Evolutionary conservation across 2,888 invertebrate species (phyloP), one percentile per base, ranked within the genome.

Genomic region (Ceratothoa steindachneri): DNA sequence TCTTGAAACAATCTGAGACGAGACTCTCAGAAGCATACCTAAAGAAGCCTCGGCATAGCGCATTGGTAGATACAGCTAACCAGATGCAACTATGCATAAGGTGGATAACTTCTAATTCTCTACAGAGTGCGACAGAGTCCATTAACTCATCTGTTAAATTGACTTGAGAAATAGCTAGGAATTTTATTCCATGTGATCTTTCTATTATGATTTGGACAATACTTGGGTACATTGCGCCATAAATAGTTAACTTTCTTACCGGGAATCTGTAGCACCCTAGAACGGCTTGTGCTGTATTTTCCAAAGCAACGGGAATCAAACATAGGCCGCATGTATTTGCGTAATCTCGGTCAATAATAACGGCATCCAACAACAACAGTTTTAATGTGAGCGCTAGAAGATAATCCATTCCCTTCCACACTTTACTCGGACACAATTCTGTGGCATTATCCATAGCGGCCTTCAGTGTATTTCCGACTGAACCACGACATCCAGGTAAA

Each of bases 201-300:
- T 2, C 19, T 60, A 60, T 60, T 24, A 60, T 60, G 1, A 24
- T 60, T 24, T 60, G 22, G n/a, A 60, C 19, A 24, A 60, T 60
- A 60, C 60, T 60, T 1, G 60, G 60, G 24, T 60, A 60, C 60
- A 24, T 60, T 12, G 60, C 60, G n/a, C 60, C 60, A 60, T 60
- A 60, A 22, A 60, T 24, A 9, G 2, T 12, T 2, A 60, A 24
- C 24, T 60, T 60, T 7, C 24, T 60, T 24, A 60, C 24, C 24
- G n/a, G 19, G 27, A 60, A 60, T 2, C 12, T 3, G 1, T 60
- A 24, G 27, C 3, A 1, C 24, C 24, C 24, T 24, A 60, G 9
- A 2, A 60, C 24, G 9, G 60, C n/a, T 1, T 24, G 1, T 15
- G 27, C 24, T 60, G 24, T 24, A 24, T 24, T 60, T 60, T 60